phyloP scores from a whole-genome alignment of 2,113 vertebrate genomes.

The Dipodomys spectabilis region DNA sequence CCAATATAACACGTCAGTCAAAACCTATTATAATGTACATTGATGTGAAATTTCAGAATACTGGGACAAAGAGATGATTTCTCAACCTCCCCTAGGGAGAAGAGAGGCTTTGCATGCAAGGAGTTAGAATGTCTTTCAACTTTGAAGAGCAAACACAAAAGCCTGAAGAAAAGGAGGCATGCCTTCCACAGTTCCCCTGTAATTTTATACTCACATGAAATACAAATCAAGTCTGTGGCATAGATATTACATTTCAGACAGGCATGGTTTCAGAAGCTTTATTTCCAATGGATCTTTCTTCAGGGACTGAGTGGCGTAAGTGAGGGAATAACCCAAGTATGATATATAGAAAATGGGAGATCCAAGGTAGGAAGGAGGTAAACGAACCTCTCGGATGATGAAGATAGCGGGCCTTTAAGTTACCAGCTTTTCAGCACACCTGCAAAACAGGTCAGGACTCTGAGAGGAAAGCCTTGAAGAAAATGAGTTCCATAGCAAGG shows the following conservation, averaged over 20 bases:
- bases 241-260: background rate
- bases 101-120: background rate
- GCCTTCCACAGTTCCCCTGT: background rate
- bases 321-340: background rate
- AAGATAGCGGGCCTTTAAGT: no score
- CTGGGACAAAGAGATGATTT: background rate
- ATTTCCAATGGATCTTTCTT: background rate
- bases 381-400: background rate
- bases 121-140: background rate
- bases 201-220: background rate
- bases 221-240: background rate
- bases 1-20: background rate
- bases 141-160: background rate
- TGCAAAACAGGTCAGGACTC: background rate
- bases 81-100: background rate
- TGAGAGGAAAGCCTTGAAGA: background rate
- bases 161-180: background rate
- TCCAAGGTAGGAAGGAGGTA: background rate
- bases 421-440: no score
- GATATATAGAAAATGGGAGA: background rate
- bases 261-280: background rate
- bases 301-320: background rate
- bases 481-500: background rate
- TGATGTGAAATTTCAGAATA: background rate
- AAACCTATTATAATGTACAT: background rate